Evolutionary conservation across 2,113 vertebrate species (phyloP).

Genomic region (Meriones unguiculatus): DNA sequence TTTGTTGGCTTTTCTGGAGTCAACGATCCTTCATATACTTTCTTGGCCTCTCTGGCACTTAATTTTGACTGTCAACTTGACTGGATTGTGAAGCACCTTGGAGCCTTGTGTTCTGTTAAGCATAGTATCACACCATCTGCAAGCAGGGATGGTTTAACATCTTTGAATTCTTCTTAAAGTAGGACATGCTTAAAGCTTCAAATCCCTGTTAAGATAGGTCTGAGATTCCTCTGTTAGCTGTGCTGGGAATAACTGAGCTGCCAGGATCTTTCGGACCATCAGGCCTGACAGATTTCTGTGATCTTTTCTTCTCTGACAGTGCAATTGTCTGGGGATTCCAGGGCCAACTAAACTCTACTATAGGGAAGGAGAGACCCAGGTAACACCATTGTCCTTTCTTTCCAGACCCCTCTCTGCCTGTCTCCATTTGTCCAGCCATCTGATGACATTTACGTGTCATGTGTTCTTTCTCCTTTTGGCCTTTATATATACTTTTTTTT

Average conservation of each 20-base stretch:
- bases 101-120: not conserved
- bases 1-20: not conserved
- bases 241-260: not conserved
- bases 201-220: not conserved
- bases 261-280: not conserved
- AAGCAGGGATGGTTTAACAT: not conserved
- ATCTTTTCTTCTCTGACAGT: not conserved
- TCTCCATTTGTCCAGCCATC: not conserved
- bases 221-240: not conserved
- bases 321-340: not conserved
- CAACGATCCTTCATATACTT: too few relatives aligned
- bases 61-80: not conserved
- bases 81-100: not conserved
- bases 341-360: not conserved
- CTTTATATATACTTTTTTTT: not conserved
- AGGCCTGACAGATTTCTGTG: not conserved
- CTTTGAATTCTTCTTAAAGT: slow-evolving; percentile 10
- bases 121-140: not conserved
- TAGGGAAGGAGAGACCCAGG: not conserved
- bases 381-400: not conserved
- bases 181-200: not conserved
- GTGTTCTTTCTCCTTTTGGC: not conserved
- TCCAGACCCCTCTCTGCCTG: not conserved
- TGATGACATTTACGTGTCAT: not conserved
- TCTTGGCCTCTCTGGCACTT: not conserved